A percentile compares a stretch with the other conserved stretches of the same genome.
These are phyloP conservation scores for Pagrus major DNA, from an alignment of 2,113 vertebrate genomes.

Conservation along the genomic window DNA sequence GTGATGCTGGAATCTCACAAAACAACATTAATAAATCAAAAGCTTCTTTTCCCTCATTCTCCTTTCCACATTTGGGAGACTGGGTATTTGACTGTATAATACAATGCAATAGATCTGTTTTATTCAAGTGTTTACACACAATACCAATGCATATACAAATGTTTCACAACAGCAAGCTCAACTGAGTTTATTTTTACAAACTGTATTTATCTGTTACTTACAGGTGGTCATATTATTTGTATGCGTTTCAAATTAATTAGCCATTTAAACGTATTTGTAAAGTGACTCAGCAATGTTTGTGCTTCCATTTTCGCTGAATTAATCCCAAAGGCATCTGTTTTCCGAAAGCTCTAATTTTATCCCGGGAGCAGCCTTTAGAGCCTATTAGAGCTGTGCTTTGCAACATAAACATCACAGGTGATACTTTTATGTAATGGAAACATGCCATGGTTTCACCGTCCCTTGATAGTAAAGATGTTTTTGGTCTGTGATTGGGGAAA, in stretches of 20 bases:
- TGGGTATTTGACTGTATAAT: no score
- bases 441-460: conserved; percentile 58
- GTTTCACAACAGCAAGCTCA: not conserved
- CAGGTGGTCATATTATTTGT: not conserved
- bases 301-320: not conserved
- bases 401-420: conserved; percentile 47
- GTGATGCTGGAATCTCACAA: not conserved
- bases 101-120: not conserved
- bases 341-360: conserved; percentile 32
- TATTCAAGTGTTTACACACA: not conserved
- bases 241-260: not conserved
- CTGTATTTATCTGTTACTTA: not conserved
- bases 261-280: not conserved
- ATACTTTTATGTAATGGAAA: conserved; percentile 60
- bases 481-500: conserved; percentile 1
- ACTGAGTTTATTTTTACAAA: not conserved
- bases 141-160: not conserved
- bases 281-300: not conserved
- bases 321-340: conserved; percentile 22
- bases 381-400: conserved; percentile 3
- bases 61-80: not conserved
- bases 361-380: conserved; percentile 17
- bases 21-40: not conserved
- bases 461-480: conserved; percentile 42
- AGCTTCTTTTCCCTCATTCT: not conserved